Evolutionary conservation across 92 coral and sea anemone species (phyloP).

Genomic region (Paramuricea clavata): DNA sequence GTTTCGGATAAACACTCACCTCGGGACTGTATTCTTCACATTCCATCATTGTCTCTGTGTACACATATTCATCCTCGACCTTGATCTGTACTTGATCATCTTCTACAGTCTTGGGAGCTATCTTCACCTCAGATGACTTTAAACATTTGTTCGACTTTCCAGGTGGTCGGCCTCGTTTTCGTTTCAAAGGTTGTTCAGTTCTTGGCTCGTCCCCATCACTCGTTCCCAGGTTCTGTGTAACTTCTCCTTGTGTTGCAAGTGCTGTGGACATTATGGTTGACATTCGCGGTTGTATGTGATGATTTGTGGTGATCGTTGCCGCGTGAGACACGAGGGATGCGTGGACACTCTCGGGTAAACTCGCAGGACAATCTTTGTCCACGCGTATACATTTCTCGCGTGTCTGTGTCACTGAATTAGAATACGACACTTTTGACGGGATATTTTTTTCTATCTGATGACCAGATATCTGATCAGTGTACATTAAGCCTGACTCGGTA

Average conservation of each 20-base stretch:
- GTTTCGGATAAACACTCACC: background rate
- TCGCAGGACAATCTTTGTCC: background rate
- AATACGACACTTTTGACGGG: background rate
- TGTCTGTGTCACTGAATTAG: background rate
- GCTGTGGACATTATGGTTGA: conserved; percentile 29
- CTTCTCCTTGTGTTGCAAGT: conserved; percentile 14
- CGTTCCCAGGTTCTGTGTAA: background rate
- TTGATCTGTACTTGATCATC: conserved; percentile 58
- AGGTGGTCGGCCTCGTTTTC: conserved; percentile 48
- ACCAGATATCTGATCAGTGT: background rate
- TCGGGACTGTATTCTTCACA: conserved; percentile 20
- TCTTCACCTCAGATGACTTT: conserved; percentile 10
- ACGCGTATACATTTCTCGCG: background rate
- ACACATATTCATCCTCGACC: conserved; percentile 74
- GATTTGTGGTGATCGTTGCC: conserved; percentile 14
- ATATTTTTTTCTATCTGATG: background rate
- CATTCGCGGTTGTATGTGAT: conserved; percentile 8
- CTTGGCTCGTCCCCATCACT: background rate
- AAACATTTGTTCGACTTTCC: conserved; percentile 37
- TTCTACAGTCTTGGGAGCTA: background rate
- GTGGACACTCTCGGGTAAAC: background rate
- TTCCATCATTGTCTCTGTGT: conserved; percentile 66
- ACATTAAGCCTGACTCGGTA: background rate
- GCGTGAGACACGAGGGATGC: conserved; percentile 32
- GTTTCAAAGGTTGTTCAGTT: conserved; percentile 38